phyloP scores from a whole-genome alignment of 53 echinoderm and acorn worm genomes.

The Patiria pectinifera region DNA sequence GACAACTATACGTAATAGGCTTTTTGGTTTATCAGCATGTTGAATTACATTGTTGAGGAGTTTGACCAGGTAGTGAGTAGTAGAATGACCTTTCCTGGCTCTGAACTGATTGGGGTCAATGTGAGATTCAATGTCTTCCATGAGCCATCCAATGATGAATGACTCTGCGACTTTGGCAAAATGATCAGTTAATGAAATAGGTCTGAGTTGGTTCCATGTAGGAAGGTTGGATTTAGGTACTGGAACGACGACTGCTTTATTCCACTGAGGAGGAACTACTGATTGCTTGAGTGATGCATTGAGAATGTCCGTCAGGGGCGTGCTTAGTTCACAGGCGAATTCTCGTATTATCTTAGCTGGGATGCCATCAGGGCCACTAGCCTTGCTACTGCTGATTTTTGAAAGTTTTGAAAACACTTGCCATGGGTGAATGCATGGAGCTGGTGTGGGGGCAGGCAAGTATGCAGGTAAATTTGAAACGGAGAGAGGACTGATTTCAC shows the following conservation, averaged over 20 bases:
- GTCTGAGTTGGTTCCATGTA: slow-evolving; percentile 4
- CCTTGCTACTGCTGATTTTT: slow-evolving; percentile 23
- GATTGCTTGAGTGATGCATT: not conserved
- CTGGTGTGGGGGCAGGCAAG: not conserved
- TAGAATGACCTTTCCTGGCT: slow-evolving; percentile 31
- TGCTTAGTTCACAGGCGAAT: slow-evolving; percentile 13
- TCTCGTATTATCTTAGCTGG: slow-evolving; percentile 4
- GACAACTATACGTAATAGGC: slow-evolving; percentile 11
- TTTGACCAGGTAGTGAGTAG: slow-evolving; percentile 38
- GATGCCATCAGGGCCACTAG: slow-evolving; percentile 38
- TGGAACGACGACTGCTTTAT: not conserved
- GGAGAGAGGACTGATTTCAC: not conserved
- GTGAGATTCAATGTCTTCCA: not conserved
- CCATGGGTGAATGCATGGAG: slow-evolving; percentile 29
- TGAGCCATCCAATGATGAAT: slow-evolving; percentile 24
- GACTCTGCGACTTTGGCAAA: slow-evolving; percentile 47
- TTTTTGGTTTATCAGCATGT: slow-evolving; percentile 43
- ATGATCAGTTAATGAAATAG: too few relatives aligned
- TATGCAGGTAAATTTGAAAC: not conserved
- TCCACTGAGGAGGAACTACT: slow-evolving; percentile 47
- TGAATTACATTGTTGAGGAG: slow-evolving; percentile 39
- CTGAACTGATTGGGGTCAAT: slow-evolving; percentile 37
- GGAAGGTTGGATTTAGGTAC: slow-evolving; percentile 12
- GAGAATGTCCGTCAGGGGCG: too few relatives aligned
- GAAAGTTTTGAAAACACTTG: not conserved